Evolutionary conservation across 1,140 invertebrate genomes (phyloP).

Genomic region (Coboldia fuscipes): DNA sequence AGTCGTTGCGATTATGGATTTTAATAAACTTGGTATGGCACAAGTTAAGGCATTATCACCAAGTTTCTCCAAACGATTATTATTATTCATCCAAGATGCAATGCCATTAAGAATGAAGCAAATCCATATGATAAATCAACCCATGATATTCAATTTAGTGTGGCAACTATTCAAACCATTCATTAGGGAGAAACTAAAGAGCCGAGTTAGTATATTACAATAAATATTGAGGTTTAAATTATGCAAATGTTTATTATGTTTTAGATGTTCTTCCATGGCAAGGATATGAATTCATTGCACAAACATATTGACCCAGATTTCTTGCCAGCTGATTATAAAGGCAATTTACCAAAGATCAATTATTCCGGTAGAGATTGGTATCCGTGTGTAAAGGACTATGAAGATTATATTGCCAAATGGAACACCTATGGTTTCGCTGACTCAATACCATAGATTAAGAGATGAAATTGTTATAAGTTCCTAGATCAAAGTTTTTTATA

Average conservation of each 20-base stretch:
- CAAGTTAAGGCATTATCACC: slow-evolving; percentile 50
- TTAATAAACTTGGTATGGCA: slow-evolving; percentile 46
- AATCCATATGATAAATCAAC: slow-evolving; percentile 77
- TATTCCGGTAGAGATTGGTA: slow-evolving; percentile 54
- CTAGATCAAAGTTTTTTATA: too few relatives aligned
- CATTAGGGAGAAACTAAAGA: slow-evolving; percentile 61
- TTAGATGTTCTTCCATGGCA: slow-evolving; percentile 60
- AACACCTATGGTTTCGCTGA: slow-evolving; percentile 38
- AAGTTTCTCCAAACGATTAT: slow-evolving; percentile 45
- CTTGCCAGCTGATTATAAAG: slow-evolving; percentile 45
- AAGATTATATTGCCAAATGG: slow-evolving; percentile 39
- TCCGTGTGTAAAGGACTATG: slow-evolving; percentile 32
- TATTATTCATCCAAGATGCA: slow-evolving; percentile 66
- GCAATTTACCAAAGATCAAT: slow-evolving; percentile 45
- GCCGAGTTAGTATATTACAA: slow-evolving; percentile 32
- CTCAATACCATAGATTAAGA: too few relatives aligned
- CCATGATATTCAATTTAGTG: slow-evolving; percentile 70
- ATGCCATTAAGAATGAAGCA: slow-evolving; percentile 75
- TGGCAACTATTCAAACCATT: slow-evolving; percentile 78
- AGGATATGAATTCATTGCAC: slow-evolving; percentile 48
- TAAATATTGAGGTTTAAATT: slow-evolving; percentile 37
- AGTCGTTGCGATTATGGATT: slow-evolving; percentile 60
- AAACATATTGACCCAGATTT: slow-evolving; percentile 44
- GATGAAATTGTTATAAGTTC: too few relatives aligned
- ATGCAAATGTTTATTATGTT: slow-evolving; percentile 51